Conservation (phyloP, 2,113 vertebrate species). For the Tauraco erythrolophus region DNA sequence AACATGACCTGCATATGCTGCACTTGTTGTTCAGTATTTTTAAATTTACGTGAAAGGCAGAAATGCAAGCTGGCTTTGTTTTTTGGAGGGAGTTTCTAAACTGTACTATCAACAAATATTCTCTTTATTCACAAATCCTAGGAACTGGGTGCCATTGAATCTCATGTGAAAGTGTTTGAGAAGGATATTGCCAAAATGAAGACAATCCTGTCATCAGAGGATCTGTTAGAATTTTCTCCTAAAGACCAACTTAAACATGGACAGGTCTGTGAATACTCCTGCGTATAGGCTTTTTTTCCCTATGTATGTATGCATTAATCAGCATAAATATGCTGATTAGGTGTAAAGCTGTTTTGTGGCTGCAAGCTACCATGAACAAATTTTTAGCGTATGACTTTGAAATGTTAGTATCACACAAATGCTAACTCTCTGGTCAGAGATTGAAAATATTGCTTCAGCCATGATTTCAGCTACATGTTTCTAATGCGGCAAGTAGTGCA, state of each 20-base stretch:
- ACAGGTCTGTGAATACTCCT: constrained; percentile 76
- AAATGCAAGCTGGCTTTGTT: neutral
- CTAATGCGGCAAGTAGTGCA: neutral
- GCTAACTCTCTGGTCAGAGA: neutral
- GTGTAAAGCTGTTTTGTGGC: neutral
- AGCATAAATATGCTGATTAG: neutral
- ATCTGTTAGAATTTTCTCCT: constrained; percentile 83
- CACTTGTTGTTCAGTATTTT: neutral
- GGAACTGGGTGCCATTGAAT: constrained; percentile 90
- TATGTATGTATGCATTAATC: neutral
- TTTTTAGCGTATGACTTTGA: neutral
- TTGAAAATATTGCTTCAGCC: neutral
- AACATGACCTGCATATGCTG: neutral
- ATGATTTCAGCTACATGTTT: neutral
- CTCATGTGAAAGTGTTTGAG: constrained; percentile 86
- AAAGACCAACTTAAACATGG: constrained; percentile 84
- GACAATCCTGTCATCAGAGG: constrained; percentile 82
- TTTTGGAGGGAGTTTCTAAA: neutral
- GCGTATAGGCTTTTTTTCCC: neutral
- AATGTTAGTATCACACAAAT: neutral
- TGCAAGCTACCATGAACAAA: neutral
- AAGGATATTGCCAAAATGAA: constrained; percentile 84
- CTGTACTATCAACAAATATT: neutral
- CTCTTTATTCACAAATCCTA: constrained; percentile 65
- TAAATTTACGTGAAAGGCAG: neutral